Percentiles rank a stretch among this genome's conserved stretches.
Evolutionary conservation across 2,888 invertebrate species (phyloP).

Genomic region (Tridacna gigas): DNA sequence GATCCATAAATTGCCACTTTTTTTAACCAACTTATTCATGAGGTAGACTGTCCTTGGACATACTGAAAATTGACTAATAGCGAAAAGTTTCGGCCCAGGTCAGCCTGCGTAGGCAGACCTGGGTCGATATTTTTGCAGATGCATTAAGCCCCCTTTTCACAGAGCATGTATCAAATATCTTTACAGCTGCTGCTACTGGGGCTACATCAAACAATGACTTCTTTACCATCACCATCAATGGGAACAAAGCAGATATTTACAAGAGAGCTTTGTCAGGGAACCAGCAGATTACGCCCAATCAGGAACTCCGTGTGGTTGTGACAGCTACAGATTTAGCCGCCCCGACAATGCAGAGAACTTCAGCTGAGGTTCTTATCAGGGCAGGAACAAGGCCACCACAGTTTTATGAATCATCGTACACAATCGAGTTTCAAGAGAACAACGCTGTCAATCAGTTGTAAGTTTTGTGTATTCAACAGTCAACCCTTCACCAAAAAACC

Average conservation of each 20-base stretch:
- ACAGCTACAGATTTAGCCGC: constrained; percentile 42
- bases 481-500: too few species aligned
- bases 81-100: too few species aligned
- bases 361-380: constrained; percentile 40
- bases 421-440: constrained; percentile 46
- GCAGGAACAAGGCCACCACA: constrained; percentile 46
- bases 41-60: too few species aligned
- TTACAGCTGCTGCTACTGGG: neutral
- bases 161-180: too few species aligned
- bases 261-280: neutral
- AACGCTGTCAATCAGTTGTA: constrained; percentile 47
- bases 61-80: too few species aligned
- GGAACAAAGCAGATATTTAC: constrained; percentile 33
- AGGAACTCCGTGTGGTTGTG: constrained; percentile 34
- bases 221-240: constrained; percentile 22
- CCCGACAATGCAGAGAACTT: constrained; percentile 26
- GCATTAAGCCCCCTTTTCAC: too few species aligned
- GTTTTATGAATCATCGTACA: constrained; percentile 35
- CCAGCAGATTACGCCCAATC: constrained; percentile 27
- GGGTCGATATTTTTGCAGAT: too few species aligned
- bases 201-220: neutral
- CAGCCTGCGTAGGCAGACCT: too few species aligned
- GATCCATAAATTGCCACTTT: too few species aligned
- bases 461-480: neutral
- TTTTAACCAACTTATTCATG: too few species aligned